phyloP scores from a whole-genome alignment of 1,140 invertebrate species.

The Alviniconcha marisindica region DNA sequence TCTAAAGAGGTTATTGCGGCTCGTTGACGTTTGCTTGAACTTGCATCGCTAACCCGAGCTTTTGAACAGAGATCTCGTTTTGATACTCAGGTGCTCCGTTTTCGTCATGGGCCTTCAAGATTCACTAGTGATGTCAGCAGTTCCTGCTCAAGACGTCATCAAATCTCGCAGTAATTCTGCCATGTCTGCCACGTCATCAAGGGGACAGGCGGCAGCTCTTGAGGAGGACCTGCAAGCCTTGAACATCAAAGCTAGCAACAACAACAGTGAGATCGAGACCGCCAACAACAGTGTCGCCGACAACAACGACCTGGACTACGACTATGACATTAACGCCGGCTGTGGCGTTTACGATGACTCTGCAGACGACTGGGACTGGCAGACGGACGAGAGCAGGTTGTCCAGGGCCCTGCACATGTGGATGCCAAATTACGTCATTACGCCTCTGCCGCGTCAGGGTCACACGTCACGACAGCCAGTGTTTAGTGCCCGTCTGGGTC shows the following conservation, averaged over 20 bases:
- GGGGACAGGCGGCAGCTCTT: neutral
- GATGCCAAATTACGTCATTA: constrained; percentile 56
- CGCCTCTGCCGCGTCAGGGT: constrained; percentile 50
- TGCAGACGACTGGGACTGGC: constrained; percentile 6
- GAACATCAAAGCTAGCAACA: neutral
- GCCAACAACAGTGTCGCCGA: neutral
- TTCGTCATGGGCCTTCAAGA: constrained; percentile 31
- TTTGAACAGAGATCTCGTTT: neutral
- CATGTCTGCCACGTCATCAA: neutral
- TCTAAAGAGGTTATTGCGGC: neutral
- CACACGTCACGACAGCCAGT: constrained; percentile 53
- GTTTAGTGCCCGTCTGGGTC: constrained; percentile 59
- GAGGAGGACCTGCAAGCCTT: neutral
- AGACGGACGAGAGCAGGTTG: constrained; percentile 56
- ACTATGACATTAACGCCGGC: constrained; percentile 24
- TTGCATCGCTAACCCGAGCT: neutral
- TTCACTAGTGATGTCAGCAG: neutral
- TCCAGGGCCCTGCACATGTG: constrained; percentile 58
- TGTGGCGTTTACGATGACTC: constrained; percentile 1
- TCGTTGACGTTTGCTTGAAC: neutral
- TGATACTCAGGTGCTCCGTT: neutral
- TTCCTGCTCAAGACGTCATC: neutral
- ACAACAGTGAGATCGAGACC: neutral
- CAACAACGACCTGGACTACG: constrained; percentile 13
- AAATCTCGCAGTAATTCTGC: neutral